Conservation (phyloP, 2,113 vertebrate species). For the Centropus unirufus region DNA sequence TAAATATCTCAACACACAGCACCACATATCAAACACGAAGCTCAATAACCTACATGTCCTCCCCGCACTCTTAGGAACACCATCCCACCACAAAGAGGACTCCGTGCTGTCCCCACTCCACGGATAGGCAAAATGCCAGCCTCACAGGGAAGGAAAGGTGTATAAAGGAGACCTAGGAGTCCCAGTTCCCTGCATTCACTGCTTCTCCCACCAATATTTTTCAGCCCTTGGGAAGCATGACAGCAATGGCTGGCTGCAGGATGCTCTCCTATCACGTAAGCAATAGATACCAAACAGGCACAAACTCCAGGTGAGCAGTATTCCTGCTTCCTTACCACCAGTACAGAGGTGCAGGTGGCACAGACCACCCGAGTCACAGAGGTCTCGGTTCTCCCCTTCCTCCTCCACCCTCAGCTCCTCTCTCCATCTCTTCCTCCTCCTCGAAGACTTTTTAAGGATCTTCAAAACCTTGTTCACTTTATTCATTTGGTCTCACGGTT, state of each 20-base stretch:
- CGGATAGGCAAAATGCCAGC: background rate
- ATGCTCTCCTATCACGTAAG: background rate
- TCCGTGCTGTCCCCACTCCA: background rate
- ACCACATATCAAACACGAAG: background rate
- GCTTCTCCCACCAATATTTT: background rate
- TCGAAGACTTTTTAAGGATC: slow-evolving; percentile 77
- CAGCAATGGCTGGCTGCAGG: background rate
- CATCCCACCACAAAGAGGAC: background rate
- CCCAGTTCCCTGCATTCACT: background rate
- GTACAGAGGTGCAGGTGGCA: slow-evolving; percentile 78
- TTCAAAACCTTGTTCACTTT: slow-evolving; percentile 77
- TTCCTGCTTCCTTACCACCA: slow-evolving; percentile 73
- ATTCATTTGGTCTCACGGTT: slow-evolving; percentile 63
- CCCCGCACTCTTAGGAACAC: background rate
- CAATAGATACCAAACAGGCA: background rate
- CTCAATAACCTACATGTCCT: background rate
- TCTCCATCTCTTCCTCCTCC: slow-evolving; percentile 74
- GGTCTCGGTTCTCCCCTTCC: slow-evolving; percentile 67
- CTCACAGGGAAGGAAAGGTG: background rate
- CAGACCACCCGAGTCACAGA: slow-evolving; percentile 71
- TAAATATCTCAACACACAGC: background rate
- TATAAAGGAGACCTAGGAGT: background rate
- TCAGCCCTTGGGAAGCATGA: background rate
- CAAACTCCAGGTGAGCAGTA: background rate
- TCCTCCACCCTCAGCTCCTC: slow-evolving; percentile 75